Base-by-base conservation (phyloP, 2,888 invertebrate genomes). In the Luffia ferchaultella region DNA sequence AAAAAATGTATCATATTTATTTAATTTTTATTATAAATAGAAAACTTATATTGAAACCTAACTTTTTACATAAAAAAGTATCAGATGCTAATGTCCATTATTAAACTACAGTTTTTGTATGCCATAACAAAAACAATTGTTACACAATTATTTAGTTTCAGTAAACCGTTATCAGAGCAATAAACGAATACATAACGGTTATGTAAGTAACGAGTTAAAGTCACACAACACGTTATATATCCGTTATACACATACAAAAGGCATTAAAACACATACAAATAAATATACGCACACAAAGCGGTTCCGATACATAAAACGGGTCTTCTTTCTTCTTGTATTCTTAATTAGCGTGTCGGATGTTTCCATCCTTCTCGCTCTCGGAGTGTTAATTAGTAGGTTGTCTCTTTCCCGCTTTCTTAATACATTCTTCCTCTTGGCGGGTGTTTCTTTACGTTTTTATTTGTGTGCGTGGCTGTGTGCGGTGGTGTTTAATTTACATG, bases 291-390 rank as follows among this genome's bases (percentile, higher is more conserved):
- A 65, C 67, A 65, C 70, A 61, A 60, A 62, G 65, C 64, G 71
- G 73, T 73, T 73, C 82, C 79, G 80, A 83, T 76, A 80, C 73
- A 77, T 82, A 79, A 76, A 77, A 80, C 73, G 74, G 75, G 86
- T 77, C 77, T 51, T 51, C 71, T 87, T 87, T 87, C 88, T 88
- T 88, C 88, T 84, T 77, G 87, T 86, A 87, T 88, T 88, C 88
- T 88, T 88, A 88, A 88, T 88, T 88, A 88, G 88, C 87, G 86
- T 86, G 82, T 73, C 77, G 76, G 66, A 55, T 70, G 54, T 55
- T 50, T 42, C 67, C 55, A 66, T 83, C 85, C 66, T 73, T 70
- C 69, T 86, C 79, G 58, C 67, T 59, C 82, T 45, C 55, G 60
- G 58, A 62, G 73, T 73, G 76, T 73, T 83, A 82, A 79, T 79